These are phyloP conservation scores for Petromus typicus DNA, from an alignment of 2,113 vertebrate species.

Conservation along the genomic window DNA sequence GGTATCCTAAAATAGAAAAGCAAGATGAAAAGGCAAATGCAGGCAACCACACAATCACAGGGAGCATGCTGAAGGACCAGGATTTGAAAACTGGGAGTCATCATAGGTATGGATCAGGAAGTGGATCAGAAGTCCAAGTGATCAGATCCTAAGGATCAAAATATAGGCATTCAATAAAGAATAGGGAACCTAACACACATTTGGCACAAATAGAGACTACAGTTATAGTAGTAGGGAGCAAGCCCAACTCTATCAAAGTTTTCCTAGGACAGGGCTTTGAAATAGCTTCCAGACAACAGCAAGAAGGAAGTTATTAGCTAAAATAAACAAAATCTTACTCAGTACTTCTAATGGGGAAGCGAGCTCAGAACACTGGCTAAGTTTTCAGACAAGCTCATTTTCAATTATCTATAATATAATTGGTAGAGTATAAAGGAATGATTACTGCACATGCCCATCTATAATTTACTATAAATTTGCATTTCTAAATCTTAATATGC, in stretches of 20 bases:
- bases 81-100: not conserved
- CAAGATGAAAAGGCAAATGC: not conserved
- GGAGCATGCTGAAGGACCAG: not conserved
- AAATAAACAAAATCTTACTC: not conserved
- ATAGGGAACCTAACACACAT: not conserved
- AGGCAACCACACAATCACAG: not conserved
- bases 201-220: not conserved
- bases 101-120: not conserved
- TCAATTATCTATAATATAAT: constrained; percentile 13
- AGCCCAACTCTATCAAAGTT: not conserved
- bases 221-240: not conserved
- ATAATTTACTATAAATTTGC: constrained; percentile 9
- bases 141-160: not conserved
- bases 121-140: not conserved
- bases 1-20: not conserved
- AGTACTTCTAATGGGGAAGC: not conserved
- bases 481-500: not conserved
- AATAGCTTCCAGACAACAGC: not conserved
- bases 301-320: not conserved
- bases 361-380: not conserved
- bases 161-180: not conserved
- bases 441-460: not conserved
- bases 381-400: not conserved
- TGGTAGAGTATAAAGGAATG: not conserved
- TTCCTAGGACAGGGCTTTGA: not conserved